Conservation (phyloP, 2,797 vertebrate species). For the Florisuga fusca region DNA sequence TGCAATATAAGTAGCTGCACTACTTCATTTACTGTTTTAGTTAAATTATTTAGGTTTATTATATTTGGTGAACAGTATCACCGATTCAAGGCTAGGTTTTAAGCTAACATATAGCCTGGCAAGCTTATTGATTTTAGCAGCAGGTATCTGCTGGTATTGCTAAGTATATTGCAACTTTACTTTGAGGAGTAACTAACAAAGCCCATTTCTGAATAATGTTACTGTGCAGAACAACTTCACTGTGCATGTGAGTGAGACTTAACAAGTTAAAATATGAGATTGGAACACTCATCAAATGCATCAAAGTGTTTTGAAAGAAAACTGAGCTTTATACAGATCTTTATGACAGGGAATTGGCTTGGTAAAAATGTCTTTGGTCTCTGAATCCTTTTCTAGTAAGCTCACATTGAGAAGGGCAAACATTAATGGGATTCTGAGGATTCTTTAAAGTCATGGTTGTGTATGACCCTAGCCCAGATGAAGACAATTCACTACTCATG, state of each 20-base stretch:
- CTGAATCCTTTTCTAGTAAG: neutral
- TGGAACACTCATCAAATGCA: neutral
- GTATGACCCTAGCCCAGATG: neutral
- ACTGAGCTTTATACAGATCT: neutral
- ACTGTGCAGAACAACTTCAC: neutral
- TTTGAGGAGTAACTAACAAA: neutral
- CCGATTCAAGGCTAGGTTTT: neutral
- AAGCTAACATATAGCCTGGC: neutral
- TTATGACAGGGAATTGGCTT: neutral
- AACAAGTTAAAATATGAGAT: neutral
- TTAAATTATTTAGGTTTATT: slow-evolving; percentile 28
- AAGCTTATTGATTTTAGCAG: neutral
- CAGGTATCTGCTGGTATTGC: neutral
- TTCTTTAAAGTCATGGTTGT: neutral
- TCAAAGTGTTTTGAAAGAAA: neutral
- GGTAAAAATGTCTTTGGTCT: neutral
- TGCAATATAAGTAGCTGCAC: slow-evolving; percentile 3
- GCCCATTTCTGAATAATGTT: neutral
- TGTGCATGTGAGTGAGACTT: neutral
- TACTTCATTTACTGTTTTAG: slow-evolving; percentile 5
- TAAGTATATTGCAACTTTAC: neutral
- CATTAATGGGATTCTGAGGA: neutral
- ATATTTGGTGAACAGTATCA: neutral
- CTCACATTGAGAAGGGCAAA: neutral
- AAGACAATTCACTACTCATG: neutral